Conservation (phyloP, 2,113 vertebrate species). For the Corythoichthys haematopterus region DNA sequence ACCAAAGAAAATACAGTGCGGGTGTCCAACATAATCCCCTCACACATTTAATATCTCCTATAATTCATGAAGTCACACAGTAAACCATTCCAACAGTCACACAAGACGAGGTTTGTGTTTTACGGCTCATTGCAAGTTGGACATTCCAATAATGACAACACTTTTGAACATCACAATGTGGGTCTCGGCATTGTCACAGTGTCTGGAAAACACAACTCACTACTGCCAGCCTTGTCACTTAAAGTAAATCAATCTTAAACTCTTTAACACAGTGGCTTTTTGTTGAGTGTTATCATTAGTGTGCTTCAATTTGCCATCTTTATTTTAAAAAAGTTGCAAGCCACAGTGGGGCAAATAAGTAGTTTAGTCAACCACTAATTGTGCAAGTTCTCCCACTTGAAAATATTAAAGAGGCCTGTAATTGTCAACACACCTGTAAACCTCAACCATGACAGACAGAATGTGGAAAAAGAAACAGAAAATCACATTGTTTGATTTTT, state of each 20-base stretch:
- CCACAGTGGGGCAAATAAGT: no score
- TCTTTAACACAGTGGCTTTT: constrained; percentile 16
- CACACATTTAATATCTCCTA: constrained; percentile 21
- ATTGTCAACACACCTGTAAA: no score
- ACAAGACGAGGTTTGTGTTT: constrained; percentile 20
- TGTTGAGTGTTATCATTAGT: constrained; percentile 50
- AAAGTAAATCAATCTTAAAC: constrained; percentile 52
- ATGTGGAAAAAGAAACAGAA: no score
- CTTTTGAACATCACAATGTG: constrained; percentile 28
- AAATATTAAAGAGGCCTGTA: no score
- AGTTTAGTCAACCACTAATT: no score
- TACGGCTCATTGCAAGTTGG: constrained; percentile 31
- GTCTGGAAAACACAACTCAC: constrained; percentile 45
- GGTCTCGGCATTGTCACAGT: constrained; percentile 23
- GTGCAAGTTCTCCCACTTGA: no score
- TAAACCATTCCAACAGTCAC: constrained; percentile 31
- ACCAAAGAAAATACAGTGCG: neutral
- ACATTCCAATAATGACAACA: constrained; percentile 39
- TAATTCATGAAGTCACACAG: constrained; percentile 32
- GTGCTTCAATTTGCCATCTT: constrained; percentile 26
- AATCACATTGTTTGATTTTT: no score
- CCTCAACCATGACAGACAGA: no score
- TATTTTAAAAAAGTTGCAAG: no score
- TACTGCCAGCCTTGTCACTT: constrained; percentile 28
- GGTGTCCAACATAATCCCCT: constrained; percentile 15